These are phyloP conservation scores for Nephila pilipes DNA, from an alignment of 1,140 invertebrate genomes.

Conservation along the genomic window DNA sequence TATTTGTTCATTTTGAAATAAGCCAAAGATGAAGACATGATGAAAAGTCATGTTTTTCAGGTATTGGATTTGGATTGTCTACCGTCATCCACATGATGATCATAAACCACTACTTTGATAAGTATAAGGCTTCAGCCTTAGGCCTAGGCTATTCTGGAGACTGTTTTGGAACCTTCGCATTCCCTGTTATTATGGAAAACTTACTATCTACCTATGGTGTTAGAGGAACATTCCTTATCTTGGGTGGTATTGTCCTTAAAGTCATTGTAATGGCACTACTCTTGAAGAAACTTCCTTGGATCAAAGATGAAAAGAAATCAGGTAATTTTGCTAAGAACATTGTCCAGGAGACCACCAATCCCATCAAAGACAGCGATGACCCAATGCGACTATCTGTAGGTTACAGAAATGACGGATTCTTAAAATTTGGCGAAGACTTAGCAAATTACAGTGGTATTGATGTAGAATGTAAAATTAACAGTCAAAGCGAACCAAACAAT, in stretches of 20 bases:
- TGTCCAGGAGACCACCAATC: neutral
- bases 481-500: neutral
- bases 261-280: constrained; percentile 90
- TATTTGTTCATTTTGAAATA: too few relatives aligned
- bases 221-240: constrained; percentile 84
- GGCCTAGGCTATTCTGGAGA: constrained; percentile 80
- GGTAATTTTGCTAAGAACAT: neutral
- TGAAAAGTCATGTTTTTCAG: constrained; percentile 76
- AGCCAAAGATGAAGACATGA: too few relatives aligned
- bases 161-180: constrained; percentile 80
- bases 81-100: constrained; percentile 79
- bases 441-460: neutral
- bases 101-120: constrained; percentile 79
- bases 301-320: neutral
- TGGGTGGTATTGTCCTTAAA: constrained; percentile 91
- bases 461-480: neutral
- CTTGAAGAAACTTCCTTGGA: constrained; percentile 84
- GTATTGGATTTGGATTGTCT: constrained; percentile 80
- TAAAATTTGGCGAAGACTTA: neutral
- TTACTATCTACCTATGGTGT: constrained; percentile 76
- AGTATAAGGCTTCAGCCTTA: constrained; percentile 79
- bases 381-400: neutral
- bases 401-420: constrained; percentile 34
- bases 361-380: neutral
- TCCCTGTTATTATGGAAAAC: constrained; percentile 80